Percentiles rank a stretch among this genome's conserved stretches.
phyloP scores from a whole-genome alignment of 2,888 invertebrate species.

The Aspidapion aeneum region DNA sequence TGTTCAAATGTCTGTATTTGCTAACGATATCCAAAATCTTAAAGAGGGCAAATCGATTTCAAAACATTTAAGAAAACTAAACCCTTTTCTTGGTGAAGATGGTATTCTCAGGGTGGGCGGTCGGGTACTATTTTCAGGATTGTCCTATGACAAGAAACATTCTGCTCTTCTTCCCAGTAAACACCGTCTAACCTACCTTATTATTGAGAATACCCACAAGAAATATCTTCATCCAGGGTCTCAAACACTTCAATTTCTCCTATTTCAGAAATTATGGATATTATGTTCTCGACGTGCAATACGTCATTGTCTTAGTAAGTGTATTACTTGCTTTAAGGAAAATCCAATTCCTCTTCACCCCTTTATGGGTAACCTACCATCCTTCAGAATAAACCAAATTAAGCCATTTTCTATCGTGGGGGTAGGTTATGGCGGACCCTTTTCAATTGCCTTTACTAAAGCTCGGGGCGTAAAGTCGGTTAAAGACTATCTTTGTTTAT shows the following conservation, averaged over 20 bases:
- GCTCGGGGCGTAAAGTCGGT: slow-evolving; percentile 5
- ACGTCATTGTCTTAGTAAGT: slow-evolving; percentile 3
- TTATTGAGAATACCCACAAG: slow-evolving; percentile 8
- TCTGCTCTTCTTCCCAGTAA: slow-evolving; percentile 1
- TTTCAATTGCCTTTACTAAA: slow-evolving; percentile 8
- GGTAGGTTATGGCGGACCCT: slow-evolving; percentile 18
- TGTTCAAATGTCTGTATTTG: too few relatives aligned
- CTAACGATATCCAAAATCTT: neutral
- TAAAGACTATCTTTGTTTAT: slow-evolving; percentile 15
- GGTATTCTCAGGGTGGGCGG: slow-evolving; percentile 11
- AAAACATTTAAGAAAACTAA: slow-evolving; percentile 4
- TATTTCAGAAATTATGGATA: slow-evolving; percentile 15
- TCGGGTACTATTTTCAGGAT: neutral
- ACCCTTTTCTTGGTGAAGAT: slow-evolving; percentile 3
- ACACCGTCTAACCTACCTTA: neutral
- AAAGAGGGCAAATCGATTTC: neutral
- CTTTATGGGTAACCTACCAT: slow-evolving; percentile 17
- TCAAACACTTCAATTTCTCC: slow-evolving; percentile 8
- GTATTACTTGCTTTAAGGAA: slow-evolving; percentile 6
- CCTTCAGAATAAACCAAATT: slow-evolving; percentile 12
- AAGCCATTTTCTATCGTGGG: slow-evolving; percentile 13
- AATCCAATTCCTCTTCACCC: slow-evolving; percentile 11
- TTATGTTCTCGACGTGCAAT: slow-evolving; percentile 10
- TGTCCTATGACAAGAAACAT: slow-evolving; percentile 8
- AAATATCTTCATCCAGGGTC: slow-evolving; percentile 4